Base-by-base conservation (phyloP, 2,797 vertebrate species). In the Podargus strigoides region DNA sequence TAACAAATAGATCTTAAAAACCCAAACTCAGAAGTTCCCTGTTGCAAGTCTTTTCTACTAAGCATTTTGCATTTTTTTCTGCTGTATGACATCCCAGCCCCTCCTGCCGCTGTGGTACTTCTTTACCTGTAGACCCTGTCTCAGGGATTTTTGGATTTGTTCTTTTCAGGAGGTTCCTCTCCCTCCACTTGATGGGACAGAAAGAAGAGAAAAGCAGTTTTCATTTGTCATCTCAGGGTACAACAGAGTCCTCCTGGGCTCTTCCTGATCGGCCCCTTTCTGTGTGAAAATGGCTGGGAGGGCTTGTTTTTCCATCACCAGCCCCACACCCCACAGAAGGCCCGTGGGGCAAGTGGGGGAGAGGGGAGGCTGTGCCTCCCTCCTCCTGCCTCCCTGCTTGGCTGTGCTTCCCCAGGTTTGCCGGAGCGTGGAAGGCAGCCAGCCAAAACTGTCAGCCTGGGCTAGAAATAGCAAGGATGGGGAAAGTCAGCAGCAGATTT, bases 381-480 rank as follows among this genome's bases (percentile, higher is more conserved):
- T 82, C 59, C 60, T 53, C 28, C 41, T 5, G 3, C 6, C 1
- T 36, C 64, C 66, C 49, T 21, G 12, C 55, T 50, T n/a, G 30
- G 46, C 58, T 69, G 30, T 30, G 22, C n/a, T 89, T 93, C 66
- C 26, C 39, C 30, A 24, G 66, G 42, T 85, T 89, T 80, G 75
- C 66, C 1, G 1, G 37, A 84, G 42, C 2, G 1, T 39, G 27
- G 60, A 87, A 83, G 34, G 36, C 52, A 77, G 58, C 41, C 70
- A 93, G 53, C 17, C 55, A 56, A 49, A 90, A 67, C 63, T 22
- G 19, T 55, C 58, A 78, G 46, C 53, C 59, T 59, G 26, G 62
- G 41, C 76, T 96, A 80, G 91, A 60, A 88, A 53, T 49, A 79
- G 41, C 42, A 70, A 78, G 36, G 60, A 88, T 82, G 39, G 77